Evolutionary conservation across 92 coral and sea anemone genomes (phyloP), one percentile per base, ranked within the genome.

Genomic region (Bergia puertoricense): DNA sequence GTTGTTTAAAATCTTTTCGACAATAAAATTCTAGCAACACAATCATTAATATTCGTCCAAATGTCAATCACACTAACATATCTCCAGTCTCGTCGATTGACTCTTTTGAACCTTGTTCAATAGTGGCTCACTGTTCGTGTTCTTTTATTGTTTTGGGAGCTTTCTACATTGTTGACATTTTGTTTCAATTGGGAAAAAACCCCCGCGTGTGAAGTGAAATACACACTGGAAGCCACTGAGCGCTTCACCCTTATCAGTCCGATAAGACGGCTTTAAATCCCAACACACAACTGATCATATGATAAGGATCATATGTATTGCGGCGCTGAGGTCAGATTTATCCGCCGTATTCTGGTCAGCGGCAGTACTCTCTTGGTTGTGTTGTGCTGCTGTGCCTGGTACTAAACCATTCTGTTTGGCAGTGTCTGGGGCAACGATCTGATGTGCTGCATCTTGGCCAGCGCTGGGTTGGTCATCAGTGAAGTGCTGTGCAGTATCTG

Each of bases 271-370:
- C 20, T 62, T 62, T 54, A 54, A 18, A 54, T 54, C 59, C 2
- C 69, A 62, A 3, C 20, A 62, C 46, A 77, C 36, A 43, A 45
- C 48, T 44, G 11, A 37, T 71, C 56, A 84, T 20, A 84, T 75
- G 44, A 84, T 48, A 68, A 84, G 78, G 46, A 84, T 71, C 79
- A 84, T 48, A 48, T 84, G 59, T 8, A 45, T 71, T 42, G 62
- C 50, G 6, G 76, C 2, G 62, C 22, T 67, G 42, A 13, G 6
- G 36, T 67, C 41, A 11, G 75, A 14, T 42, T 5, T 15, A 18
- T 82, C 86, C 54, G 30, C 59, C 67, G 78, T 1, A 71, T 6
- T 45, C 23, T 71, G 86, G 22, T 46, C 86, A 23, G 65, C 79
- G 65, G 22, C 6, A 11, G 71, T 84, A 69, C 62, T 46, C 6